Evolutionary conservation across 2,797 vertebrate genomes (phyloP).

Genomic region (Centropyge bicolor): DNA sequence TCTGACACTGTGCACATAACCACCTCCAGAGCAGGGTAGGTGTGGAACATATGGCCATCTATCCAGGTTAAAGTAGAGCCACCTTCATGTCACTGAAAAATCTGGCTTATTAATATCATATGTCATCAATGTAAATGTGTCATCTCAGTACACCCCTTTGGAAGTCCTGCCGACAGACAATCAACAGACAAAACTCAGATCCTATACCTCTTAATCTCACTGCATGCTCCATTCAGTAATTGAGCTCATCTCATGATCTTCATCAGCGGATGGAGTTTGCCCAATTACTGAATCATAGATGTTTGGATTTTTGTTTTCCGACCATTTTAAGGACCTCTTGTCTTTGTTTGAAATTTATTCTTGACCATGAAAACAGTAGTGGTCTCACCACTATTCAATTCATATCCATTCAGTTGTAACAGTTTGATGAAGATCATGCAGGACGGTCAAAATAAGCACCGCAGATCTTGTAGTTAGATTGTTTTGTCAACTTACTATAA

Average conservation of each 20-base stretch:
- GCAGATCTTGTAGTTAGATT: neutral
- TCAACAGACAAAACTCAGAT: neutral
- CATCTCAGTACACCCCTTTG: too few species aligned
- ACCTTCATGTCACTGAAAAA: neutral
- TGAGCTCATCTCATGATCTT: slow-evolving; percentile 3
- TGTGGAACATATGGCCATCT: neutral
- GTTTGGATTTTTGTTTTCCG: neutral
- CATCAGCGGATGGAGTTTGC: neutral
- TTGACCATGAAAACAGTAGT: neutral
- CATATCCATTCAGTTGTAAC: neutral
- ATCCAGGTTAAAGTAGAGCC: neutral
- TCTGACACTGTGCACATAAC: neutral
- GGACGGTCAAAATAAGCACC: neutral
- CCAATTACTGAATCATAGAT: neutral
- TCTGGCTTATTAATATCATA: neutral
- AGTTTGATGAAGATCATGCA: neutral
- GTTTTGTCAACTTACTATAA: neutral
- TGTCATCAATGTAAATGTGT: too few species aligned
- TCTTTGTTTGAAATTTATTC: neutral
- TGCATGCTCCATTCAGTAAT: neutral
- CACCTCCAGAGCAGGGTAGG: neutral
- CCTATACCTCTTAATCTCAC: neutral
- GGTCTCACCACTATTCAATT: neutral
- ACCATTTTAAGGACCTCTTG: neutral
- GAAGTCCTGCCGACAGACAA: too few species aligned